Base-by-base conservation (phyloP, 2,113 vertebrate species). In the Erpornis zantholeuca region DNA sequence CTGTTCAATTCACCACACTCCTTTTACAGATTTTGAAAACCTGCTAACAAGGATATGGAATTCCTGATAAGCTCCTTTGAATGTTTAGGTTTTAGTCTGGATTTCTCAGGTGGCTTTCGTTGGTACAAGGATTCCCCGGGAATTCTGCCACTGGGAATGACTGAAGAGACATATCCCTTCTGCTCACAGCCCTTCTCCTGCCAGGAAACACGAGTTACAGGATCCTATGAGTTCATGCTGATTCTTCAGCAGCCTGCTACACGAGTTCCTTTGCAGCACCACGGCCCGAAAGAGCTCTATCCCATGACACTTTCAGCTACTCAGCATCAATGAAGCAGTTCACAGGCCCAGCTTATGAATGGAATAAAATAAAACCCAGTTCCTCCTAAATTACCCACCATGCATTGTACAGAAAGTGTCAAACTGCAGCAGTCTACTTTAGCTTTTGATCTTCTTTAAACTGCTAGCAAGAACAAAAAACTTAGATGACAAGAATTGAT, bases 381-480 rank as follows among this genome's bases (percentile, higher is more conserved):
- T 93, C 54, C 85, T 72, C 49, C 38, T 40, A 59, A 86, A 47
- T 35, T 65, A 65, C 38, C 50, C 33, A 49, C 49, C 23, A 27
- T 6, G 27, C 31, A 71, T 27, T 3, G 7, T 6, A 64, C 12
- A 86, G 35, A 90, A 86, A 77, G 61, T 28, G 59, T 75, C 56
- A 66, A 57, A 83, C 28, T 76, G 38, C 13, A 3, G 3, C 10
- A 29, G n/a, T 40, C 12, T 44, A 7, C 36, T 81, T 75, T 2
- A 82, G 80, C 28, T 92, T 94, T 82, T 66, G 4, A 64, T 68
- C 72, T 65, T 71, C 31, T 63, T 86, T 60, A 78, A 90, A 31
- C 25, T 71, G 11, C 11, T 68, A 60, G 20, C 28, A 82, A 72
- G 52, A 88, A 73, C 7, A 38, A 83, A 86, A 86, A 80, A 50